These are phyloP conservation scores for Volucella inflata DNA, from an alignment of 2,888 invertebrate genomes.

Conservation along the genomic window DNA sequence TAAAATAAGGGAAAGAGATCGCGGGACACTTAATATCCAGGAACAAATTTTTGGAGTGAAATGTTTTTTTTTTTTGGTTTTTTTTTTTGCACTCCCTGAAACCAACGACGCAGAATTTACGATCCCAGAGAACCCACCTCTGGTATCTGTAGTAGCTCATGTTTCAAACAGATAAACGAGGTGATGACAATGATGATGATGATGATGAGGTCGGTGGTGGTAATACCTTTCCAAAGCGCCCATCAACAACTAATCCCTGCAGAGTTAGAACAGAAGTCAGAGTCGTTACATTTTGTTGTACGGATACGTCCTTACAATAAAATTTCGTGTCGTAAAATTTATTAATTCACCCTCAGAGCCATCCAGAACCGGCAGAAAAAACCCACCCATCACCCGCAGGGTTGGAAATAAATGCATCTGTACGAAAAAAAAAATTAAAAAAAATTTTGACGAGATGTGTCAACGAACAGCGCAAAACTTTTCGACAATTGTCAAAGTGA, in stretches of 20 bases:
- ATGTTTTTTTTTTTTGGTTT: background rate
- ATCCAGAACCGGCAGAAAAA: background rate
- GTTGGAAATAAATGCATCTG: slow-evolving; percentile 21
- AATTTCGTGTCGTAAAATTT: slow-evolving; percentile 61
- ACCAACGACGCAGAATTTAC: slow-evolving; percentile 44
- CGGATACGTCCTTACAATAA: slow-evolving; percentile 39
- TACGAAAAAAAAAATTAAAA: background rate
- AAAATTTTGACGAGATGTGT: slow-evolving; percentile 58
- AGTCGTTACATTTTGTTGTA: slow-evolving; percentile 22
- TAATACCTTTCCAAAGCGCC: slow-evolving; percentile 54
- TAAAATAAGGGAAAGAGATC: background rate
- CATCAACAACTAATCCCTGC: slow-evolving; percentile 42
- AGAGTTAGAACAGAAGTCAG: slow-evolving; percentile 7
- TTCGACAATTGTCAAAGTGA: slow-evolving; percentile 50
- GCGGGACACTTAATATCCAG: slow-evolving; percentile 51
- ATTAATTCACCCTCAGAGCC: slow-evolving; percentile 43
- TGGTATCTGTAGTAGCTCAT: slow-evolving; percentile 43
- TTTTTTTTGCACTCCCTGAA: background rate
- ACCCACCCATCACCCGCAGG: background rate
- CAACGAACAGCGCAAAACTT: slow-evolving; percentile 56
- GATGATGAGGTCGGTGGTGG: slow-evolving; percentile 46
- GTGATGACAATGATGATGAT: slow-evolving; percentile 56
- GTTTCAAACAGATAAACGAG: slow-evolving; percentile 77
- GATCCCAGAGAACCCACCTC: slow-evolving; percentile 29
- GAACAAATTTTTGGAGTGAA: slow-evolving; percentile 54